A percentile compares a stretch with the other conserved stretches of the same genome.
Evolutionary conservation across 2,888 invertebrate species (phyloP).

Genomic region (Diloba caeruleocephala): DNA sequence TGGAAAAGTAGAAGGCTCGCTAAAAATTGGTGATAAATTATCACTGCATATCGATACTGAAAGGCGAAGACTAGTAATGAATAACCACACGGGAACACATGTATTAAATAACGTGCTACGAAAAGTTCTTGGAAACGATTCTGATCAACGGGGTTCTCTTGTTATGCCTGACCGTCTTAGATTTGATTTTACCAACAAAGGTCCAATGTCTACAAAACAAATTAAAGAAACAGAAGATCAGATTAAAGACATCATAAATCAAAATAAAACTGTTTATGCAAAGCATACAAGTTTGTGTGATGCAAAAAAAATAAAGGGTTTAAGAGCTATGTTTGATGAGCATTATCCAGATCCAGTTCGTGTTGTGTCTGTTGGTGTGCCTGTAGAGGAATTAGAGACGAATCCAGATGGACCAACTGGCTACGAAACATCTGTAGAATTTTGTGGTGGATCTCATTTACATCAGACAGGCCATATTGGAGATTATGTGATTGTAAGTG

Average conservation of each 20-base stretch:
- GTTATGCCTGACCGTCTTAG: conserved; percentile 99
- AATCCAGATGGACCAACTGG: conserved; percentile 95
- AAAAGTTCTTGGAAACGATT: conserved; percentile 96
- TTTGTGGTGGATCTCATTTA: conserved; percentile 99
- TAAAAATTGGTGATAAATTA: conserved; percentile 96
- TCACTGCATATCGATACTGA: conserved; percentile 94
- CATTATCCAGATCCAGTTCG: conserved; percentile 99
- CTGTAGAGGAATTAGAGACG: conserved; percentile 95
- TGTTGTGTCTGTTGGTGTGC: conserved; percentile 97
- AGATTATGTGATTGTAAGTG: conserved; percentile 98
- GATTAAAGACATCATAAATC: conserved; percentile 93
- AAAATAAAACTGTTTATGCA: conserved; percentile 95
- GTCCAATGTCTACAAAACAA: conserved; percentile 96
- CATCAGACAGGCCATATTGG: conserved; percentile 97
- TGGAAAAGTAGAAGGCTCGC: conserved; percentile 95
- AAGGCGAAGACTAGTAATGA: conserved; percentile 98
- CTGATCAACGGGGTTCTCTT: conserved; percentile 98
- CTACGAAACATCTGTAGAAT: conserved; percentile 97
- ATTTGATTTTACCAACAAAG: conserved; percentile 99
- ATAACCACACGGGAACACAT: conserved; percentile 99
- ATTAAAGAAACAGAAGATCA: conserved; percentile 95
- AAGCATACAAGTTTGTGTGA: conserved; percentile 94
- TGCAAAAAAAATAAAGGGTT: conserved; percentile 97
- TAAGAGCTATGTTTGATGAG: conserved; percentile 99
- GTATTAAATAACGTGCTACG: conserved; percentile 98